These are phyloP conservation scores for Achlya flavicornis DNA, from an alignment of 2,888 invertebrate species.

Conservation along the genomic window DNA sequence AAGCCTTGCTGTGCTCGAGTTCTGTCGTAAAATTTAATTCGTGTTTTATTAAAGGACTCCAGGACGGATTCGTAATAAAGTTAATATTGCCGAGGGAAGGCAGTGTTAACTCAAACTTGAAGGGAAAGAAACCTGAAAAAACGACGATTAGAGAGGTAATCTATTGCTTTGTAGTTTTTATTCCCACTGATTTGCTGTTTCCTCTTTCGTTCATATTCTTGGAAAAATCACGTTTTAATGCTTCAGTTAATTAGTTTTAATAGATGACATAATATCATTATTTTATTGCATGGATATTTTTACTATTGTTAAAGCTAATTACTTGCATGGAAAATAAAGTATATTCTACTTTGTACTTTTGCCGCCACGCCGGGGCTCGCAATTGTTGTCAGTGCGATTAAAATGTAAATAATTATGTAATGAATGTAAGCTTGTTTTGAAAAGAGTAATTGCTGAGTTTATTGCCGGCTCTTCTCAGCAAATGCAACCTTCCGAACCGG, in stretches of 20 bases:
- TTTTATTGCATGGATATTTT: too few species aligned
- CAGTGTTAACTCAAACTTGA: conserved; percentile 19
- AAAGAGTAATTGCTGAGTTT: too few species aligned
- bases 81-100: conserved; percentile 49
- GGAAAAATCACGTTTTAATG: background rate
- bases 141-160: conserved; percentile 28
- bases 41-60: conserved; percentile 52
- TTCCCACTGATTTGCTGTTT: conserved; percentile 23
- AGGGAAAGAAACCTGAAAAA: background rate
- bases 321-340: too few species aligned
- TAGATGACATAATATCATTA: too few species aligned
- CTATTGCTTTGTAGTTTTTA: conserved; percentile 39
- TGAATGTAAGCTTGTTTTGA: too few species aligned
- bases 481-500: too few species aligned
- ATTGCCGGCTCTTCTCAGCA: too few species aligned
- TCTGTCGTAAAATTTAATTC: conserved; percentile 59
- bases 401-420: too few species aligned
- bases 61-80: conserved; percentile 55
- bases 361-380: too few species aligned
- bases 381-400: too few species aligned
- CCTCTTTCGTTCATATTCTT: conserved; percentile 8
- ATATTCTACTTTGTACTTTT: too few species aligned
- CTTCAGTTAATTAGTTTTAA: background rate
- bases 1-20: conserved; percentile 21
- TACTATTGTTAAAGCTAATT: too few species aligned